A percentile compares a stretch with the other conserved stretches of the same genome.
These are phyloP conservation scores for Cephus rjabovi DNA, from an alignment of 2,888 invertebrate genomes.

Conservation along the genomic window DNA sequence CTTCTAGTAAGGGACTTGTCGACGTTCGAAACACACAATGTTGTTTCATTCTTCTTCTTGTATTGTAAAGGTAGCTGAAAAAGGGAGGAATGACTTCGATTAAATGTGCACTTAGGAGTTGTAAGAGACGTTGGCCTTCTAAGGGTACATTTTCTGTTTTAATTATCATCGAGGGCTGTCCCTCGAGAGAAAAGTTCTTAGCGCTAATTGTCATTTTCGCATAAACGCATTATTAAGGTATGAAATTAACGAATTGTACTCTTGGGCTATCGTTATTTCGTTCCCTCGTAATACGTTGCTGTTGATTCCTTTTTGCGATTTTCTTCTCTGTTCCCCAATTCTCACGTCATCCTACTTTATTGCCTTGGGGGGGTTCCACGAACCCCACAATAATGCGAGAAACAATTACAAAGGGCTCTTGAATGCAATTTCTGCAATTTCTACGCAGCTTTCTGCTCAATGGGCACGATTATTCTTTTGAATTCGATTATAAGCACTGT, in stretches of 20 bases:
- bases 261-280: background rate
- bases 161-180: background rate
- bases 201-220: background rate
- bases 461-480: background rate
- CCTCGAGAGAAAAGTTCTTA: background rate
- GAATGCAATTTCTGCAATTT: background rate
- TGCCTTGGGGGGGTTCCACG: background rate
- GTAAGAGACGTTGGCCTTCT: background rate
- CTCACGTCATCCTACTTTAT: background rate
- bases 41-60: background rate
- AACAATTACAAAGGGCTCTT: background rate
- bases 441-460: background rate
- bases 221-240: background rate
- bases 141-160: background rate
- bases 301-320: background rate
- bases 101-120: background rate
- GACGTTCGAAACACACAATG: slow-evolving; percentile 12
- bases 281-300: background rate
- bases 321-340: background rate
- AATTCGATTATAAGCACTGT: background rate
- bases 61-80: background rate
- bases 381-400: background rate
- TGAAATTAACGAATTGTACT: background rate
- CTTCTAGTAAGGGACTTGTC: background rate
- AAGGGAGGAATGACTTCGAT: background rate